Base-by-base conservation (phyloP, 1,140 invertebrate genomes). In the Hermetia illucens region DNA sequence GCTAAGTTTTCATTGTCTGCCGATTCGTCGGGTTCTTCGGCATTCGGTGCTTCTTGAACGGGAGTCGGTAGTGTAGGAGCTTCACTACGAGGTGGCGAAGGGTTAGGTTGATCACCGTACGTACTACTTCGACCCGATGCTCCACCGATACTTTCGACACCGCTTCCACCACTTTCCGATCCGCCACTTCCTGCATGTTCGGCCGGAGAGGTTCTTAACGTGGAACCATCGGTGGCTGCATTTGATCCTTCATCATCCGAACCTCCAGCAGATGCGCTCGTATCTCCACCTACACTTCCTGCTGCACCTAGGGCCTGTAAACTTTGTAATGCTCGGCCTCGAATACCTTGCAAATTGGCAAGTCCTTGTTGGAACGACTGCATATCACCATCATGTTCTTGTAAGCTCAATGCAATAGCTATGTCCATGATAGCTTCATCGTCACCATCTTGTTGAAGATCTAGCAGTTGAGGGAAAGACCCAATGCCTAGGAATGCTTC, bases 371-470 rank as follows among this genome's bases (percentile, higher is more conserved):
- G 59, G 17, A 59, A 37, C 5, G 47, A 49, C 44, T 56, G 66
- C 63, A 58, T 16, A 21, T 57, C 51, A 0, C 52, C 55, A 5
- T 52, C 52, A 41, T 78, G 73, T 48, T 78, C 87, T 57, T 95
- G 89, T 3, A 97, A 67, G 48, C 89, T 94, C 1, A 96, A 65
- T 1, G 91, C 91, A 46, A 97, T 95, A 2, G 91, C 92, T 40
- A 97, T 69, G 61, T 95, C 89, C 17, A 96, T 86, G 77, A 96
- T 95, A 1, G 89, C 83, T 58, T 96, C 91, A 58, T 95, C 91
- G 56, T 93, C 89, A 3, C 85, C 86, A 62, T 94, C 88, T 5
- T 85, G 78, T 12, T 85, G 85, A 18, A 94, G 76, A 49, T 92
- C 87, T 1, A 92, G 61, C n/a, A 91, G 57, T 2, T 79, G 77